Percentiles rank a stretch among this genome's conserved stretches.
phyloP scores from a whole-genome alignment of 2,888 invertebrate genomes.

The Margaritifera margaritifera region DNA sequence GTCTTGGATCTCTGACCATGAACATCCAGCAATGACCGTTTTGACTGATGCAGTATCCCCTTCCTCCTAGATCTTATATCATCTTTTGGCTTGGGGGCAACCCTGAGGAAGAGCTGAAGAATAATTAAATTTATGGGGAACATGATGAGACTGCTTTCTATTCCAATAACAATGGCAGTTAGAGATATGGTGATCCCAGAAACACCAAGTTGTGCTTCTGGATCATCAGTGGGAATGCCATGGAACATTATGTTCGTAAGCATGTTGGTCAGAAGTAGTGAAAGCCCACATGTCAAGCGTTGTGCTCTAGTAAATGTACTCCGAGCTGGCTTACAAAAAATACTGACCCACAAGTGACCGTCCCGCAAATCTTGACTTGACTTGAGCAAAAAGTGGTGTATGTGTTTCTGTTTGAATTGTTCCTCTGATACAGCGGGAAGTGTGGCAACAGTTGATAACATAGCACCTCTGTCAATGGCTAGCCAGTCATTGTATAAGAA shows the following conservation, averaged over 20 bases:
- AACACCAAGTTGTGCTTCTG: constrained; percentile 41
- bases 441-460: constrained; percentile 34
- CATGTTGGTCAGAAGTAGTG: constrained; percentile 63
- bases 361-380: constrained; percentile 55
- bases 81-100: constrained; percentile 22
- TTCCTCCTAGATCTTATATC: background rate
- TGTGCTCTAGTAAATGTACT: constrained; percentile 66
- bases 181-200: constrained; percentile 42
- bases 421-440: constrained; percentile 35
- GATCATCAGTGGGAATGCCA: constrained; percentile 56
- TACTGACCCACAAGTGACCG: constrained; percentile 68
- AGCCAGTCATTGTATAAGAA: constrained; percentile 64
- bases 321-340: constrained; percentile 60
- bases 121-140: constrained; percentile 58
- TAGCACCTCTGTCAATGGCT: constrained; percentile 43
- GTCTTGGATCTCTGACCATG: no score
- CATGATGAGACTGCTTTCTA: constrained; percentile 56
- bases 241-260: constrained; percentile 67
- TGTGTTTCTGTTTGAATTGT: constrained; percentile 24
- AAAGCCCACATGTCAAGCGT: constrained; percentile 64
- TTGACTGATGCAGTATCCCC: no score
- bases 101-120: constrained; percentile 49
- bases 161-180: constrained; percentile 50
- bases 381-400: constrained; percentile 47
- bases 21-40: no score